phyloP scores from a whole-genome alignment of 2,113 vertebrate genomes.

The Psilopogon haemacephalus region DNA sequence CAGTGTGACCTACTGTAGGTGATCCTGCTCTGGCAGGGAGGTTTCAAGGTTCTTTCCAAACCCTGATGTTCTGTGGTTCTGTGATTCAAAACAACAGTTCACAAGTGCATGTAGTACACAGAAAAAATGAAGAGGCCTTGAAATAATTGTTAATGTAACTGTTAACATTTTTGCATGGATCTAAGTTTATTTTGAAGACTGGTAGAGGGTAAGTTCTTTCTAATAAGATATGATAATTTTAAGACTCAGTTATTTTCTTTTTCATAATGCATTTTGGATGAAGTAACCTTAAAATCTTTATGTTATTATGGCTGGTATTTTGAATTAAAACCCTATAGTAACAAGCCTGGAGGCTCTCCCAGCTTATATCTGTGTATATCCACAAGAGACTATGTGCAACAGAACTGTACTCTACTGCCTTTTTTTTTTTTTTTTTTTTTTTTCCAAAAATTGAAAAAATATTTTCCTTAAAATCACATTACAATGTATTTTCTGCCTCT shows the following conservation, averaged over 20 bases:
- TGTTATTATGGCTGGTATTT: not conserved
- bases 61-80: too few species aligned
- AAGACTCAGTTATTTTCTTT: not conserved
- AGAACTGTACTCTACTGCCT: not conserved
- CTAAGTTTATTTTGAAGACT: not conserved
- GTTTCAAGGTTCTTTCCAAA: too few species aligned
- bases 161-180: not conserved
- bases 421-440: not conserved
- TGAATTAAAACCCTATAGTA: not conserved
- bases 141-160: not conserved
- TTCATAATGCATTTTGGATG: not conserved
- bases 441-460: not conserved
- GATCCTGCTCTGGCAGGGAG: too few species aligned
- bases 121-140: not conserved
- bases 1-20: too few species aligned
- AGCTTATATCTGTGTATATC: not conserved
- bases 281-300: not conserved
- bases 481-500: not conserved
- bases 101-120: not conserved
- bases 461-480: not conserved
- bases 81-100: not conserved
- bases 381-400: not conserved
- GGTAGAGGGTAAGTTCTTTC: not conserved
- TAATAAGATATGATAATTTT: not conserved
- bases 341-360: not conserved